Conservation (phyloP, 2,797 vertebrate species). For the Thaleichthys pacificus region DNA sequence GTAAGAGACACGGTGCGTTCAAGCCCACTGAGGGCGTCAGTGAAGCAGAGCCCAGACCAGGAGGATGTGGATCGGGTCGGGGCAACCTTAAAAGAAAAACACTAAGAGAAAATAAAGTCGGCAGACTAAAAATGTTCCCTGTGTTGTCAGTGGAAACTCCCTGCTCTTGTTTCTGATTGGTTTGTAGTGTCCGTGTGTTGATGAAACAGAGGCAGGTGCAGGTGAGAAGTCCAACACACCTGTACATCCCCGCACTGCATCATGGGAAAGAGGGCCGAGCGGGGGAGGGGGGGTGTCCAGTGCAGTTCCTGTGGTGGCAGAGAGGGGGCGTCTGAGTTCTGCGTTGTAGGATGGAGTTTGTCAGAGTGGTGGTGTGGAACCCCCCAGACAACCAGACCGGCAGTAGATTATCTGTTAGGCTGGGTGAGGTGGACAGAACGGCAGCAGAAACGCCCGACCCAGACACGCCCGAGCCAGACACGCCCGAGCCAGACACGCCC, state of each 20-base stretch:
- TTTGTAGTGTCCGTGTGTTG: too few species aligned
- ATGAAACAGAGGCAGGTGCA: neutral
- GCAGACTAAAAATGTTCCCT: neutral
- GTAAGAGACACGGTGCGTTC: neutral
- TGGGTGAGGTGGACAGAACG: constrained; percentile 24
- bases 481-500: too few species aligned
- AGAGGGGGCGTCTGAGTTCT: constrained; percentile 6
- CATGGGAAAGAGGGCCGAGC: constrained; percentile 13
- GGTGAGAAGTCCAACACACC: constrained; percentile 1
- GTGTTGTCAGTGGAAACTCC: neutral
- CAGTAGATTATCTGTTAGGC: constrained; percentile 34
- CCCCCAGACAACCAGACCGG: neutral
- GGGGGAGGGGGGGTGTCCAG: constrained; percentile 5
- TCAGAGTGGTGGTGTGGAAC: too few species aligned
- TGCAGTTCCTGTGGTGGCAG: constrained; percentile 8
- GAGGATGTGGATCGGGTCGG: neutral
- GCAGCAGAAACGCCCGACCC: neutral
- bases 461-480: too few species aligned
- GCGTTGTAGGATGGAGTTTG: constrained; percentile 28
- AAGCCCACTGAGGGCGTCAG: neutral
- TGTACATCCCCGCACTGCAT: constrained; percentile 8
- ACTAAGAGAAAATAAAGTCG: neutral
- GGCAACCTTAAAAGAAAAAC: neutral
- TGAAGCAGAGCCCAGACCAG: neutral
- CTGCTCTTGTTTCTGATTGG: too few species aligned